Evolutionary conservation across 64 coral and sea anemone genomes (phyloP), one percentile per base, ranked within the genome.

Genomic region (Acropora yongei): DNA sequence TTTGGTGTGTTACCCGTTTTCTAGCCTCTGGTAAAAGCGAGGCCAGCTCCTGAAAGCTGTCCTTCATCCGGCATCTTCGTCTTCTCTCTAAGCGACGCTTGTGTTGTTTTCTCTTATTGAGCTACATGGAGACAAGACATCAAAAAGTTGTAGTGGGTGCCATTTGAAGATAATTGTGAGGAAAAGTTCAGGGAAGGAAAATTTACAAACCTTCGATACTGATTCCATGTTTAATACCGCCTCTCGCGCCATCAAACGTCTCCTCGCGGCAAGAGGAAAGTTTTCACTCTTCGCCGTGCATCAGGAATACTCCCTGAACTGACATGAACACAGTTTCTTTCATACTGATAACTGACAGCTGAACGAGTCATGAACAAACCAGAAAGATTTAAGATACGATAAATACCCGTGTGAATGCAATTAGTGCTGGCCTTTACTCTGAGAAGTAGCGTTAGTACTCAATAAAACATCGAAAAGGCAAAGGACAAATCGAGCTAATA

Each of bases 11-110:
- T 71, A 85, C 82, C 82, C 44, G 82, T 20, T 72, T 69, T 71
- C 44, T 67, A 30, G 82, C 82, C 7, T 85, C 82, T 39, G 82
- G 82, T 46, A 85, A 30, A 48, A 85, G 65, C 42, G 17, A 30
- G 18, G 82, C 7, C 0, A 85, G 82, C 18, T 85, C 63, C 0
- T 85, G 63, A 7, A 85, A 48, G n/a, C 82, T 85, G 48, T 85
- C 72, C 82, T 85, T 85, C 13, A 85, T 85, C 44, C n/a, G 69
- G 5, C 46, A 18, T 11, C 82, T 85, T 6, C 82, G 61, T 10
- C 8, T 61, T 85, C 44, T 85, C 19, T 85, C 65, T 1, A 71
- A 7, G 3, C 11, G 5, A 8, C 20, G 58, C 43, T 84, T 84
- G 40, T 8, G 39, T 43, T n/a, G 8, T 57, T 16, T 84, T 47